Percentiles rank a stretch among this genome's conserved stretches.
These are phyloP conservation scores for Hydropsyche tenuis DNA, from an alignment of 1,140 invertebrate genomes.

Conservation along the genomic window DNA sequence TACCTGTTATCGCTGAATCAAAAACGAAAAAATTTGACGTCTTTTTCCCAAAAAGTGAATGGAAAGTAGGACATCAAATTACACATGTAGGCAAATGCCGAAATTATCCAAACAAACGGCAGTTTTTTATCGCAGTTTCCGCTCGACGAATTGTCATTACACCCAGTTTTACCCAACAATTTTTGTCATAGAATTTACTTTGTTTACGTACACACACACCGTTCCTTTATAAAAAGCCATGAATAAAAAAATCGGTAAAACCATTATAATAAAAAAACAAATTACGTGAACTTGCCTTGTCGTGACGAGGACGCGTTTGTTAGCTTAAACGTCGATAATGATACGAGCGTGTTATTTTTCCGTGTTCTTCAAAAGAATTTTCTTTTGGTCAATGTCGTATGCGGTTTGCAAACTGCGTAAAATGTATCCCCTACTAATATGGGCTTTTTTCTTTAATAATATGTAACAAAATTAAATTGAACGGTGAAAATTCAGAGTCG, in stretches of 20 bases:
- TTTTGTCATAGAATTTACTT: neutral
- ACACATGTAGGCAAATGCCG: neutral
- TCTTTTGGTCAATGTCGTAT: slow-evolving; percentile 4
- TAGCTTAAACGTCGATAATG: slow-evolving; percentile 16
- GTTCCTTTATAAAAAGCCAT: too few relatives aligned
- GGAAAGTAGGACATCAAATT: slow-evolving; percentile 14
- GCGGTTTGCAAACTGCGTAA: neutral
- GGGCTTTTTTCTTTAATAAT: neutral
- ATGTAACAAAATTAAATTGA: neutral
- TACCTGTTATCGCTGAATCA: too few relatives aligned
- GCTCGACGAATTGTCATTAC: slow-evolving; percentile 7
- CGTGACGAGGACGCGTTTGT: neutral
- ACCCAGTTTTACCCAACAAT: neutral
- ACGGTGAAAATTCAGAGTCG: neutral
- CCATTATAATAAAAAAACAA: too few relatives aligned
- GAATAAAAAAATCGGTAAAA: too few relatives aligned
- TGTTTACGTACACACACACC: too few relatives aligned
- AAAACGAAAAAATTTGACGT: too few relatives aligned
- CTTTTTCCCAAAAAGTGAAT: neutral
- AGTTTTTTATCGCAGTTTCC: slow-evolving; percentile 6
- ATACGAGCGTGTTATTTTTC: slow-evolving; percentile 19
- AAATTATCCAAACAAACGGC: slow-evolving; percentile 11
- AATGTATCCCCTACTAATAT: neutral
- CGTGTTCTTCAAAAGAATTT: neutral
- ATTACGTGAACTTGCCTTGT: slow-evolving; percentile 5